Base-by-base conservation (phyloP, 2,797 vertebrate species). In the Setipinna tenuifilis region DNA sequence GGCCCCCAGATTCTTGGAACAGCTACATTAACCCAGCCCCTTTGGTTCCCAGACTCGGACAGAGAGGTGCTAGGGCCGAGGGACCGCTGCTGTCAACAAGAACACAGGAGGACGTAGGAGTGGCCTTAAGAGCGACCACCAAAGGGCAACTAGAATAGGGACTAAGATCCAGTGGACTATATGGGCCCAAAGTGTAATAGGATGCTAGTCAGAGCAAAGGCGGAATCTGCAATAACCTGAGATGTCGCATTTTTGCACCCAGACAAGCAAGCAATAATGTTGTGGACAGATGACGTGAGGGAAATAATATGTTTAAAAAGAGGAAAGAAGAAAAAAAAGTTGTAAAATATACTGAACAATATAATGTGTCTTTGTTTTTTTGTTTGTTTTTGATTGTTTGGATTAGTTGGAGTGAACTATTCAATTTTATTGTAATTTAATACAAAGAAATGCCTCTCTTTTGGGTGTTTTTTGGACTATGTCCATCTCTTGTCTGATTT, bases 371-470 rank as follows among this genome's bases (percentile, higher is more conserved):
- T 71, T 25, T 0, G 21, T 80, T 86, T 25, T 0, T 31, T 80
- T n/a, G n/a, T n/a, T n/a, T n/a, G n/a, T n/a, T 80, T 83, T 31
- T 84, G 82, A 68, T 85, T 81, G 85, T 83, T 83, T 86, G 48
- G 12, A 85, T 71, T 81, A 46, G 54, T 85, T 80, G 54, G 82
- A 78, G 71, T 44, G 71, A 78, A 78, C 81, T 21, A 44, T 78
- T 89, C 68, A 48, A 46, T 35, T 89, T 48, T 88, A 62, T 14
- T 89, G 83, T 90, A 87, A 84, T 84, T 87, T 87, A 78, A 82
- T 58, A 78, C 35, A 4, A 44, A 21, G 41, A 78, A 83, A 62
- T 85, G 10, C 48, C 46, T 85, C 12, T 80, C 80, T 89, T 28
- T 85, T 62, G 35, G 61, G 54, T 83, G 41, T 41, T 50, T 89